A percentile compares a stretch with the other conserved stretches of the same genome.
phyloP scores from a whole-genome alignment of 1,140 invertebrate genomes.

The Xylocopa sonorina region DNA sequence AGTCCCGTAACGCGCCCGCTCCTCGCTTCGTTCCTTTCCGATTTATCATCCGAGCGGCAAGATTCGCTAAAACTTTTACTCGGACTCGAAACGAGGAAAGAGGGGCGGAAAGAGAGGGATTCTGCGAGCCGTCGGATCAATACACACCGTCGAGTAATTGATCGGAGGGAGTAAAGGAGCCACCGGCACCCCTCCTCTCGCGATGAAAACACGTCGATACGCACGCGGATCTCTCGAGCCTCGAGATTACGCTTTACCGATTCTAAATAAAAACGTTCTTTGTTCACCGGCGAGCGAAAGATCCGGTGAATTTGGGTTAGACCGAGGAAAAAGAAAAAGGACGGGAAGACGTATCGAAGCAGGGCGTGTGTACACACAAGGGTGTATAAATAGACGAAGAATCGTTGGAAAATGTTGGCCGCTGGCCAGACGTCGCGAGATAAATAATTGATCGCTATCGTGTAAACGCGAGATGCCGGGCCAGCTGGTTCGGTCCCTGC shows the following conservation, averaged over 20 bases:
- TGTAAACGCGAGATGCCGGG: slow-evolving; percentile 63
- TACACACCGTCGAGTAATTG: slow-evolving; percentile 70
- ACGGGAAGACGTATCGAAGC: neutral
- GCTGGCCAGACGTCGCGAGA: slow-evolving; percentile 71
- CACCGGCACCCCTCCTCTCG: neutral
- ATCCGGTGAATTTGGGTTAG: too few relatives aligned
- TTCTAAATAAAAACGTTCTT: too few relatives aligned
- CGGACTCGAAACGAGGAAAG: slow-evolving; percentile 49
- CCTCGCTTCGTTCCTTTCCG: neutral
- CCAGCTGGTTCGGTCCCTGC: slow-evolving; percentile 66
- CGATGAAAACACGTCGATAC: slow-evolving; percentile 59
- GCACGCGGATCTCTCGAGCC: slow-evolving; percentile 50
- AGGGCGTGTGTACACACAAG: neutral
- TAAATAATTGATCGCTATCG: slow-evolving; percentile 77
- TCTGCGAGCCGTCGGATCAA: slow-evolving; percentile 68
- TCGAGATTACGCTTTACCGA: slow-evolving; percentile 51
- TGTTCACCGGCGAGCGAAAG: too few relatives aligned
- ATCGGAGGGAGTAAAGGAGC: slow-evolving; percentile 51
- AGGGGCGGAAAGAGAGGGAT: slow-evolving; percentile 53
- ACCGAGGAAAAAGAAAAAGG: neutral
- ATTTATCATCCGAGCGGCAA: neutral
- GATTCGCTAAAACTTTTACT: slow-evolving; percentile 45
- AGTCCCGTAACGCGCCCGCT: slow-evolving; percentile 17
- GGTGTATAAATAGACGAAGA: slow-evolving; percentile 59
- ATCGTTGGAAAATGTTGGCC: slow-evolving; percentile 70